Base-by-base conservation (phyloP, 2,113 vertebrate species). In the Anolis carolinensis region DNA sequence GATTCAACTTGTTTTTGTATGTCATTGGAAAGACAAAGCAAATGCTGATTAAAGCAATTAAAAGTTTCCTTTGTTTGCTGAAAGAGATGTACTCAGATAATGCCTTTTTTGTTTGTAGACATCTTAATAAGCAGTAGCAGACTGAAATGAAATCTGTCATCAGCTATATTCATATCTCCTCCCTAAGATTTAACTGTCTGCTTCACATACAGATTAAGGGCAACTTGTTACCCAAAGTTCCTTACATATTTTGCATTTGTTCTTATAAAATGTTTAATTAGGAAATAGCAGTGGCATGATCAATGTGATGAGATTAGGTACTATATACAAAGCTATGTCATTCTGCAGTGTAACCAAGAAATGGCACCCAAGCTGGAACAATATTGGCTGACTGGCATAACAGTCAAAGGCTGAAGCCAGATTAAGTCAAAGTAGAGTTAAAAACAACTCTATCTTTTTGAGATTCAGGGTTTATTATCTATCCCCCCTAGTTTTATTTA, bases 1-100 rank as follows among this genome's bases (percentile, higher is more conserved):
- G 89, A 94, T 91, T 85, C 94, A 97, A 97, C 97, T 97, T 97
- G 96, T 97, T 98, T 98, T 98, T 97, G 96, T 95, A 92, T 98
- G 97, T 96, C 97, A 97, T 96, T 95, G 95, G 91, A 97, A 98
- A 96, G 97, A 98, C 97, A 98, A 98, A 97, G 97, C 96, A 92
- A 94, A 94, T 95, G 96, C 97, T 98, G 98, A 99, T 99, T 98
- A 98, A 98, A 98, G 97, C 98, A 99, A 98, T 99, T 99, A 98
- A 98, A 98, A 97, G 96, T 98, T 98, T 95, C 96, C 96, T 97
- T 98, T 99, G 98, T 98, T 99, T 99, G 97, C 95, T 84, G 92
- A 97, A 94, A 92, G 91, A 95, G 92, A 97, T 96, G 92, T 94
- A 94, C 95, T 94, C 93, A 97, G 97, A 98, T 97, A 97, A 89